Evolutionary conservation across 2,888 invertebrate genomes (phyloP), one percentile per base, ranked within the genome.

Genomic region (Adela reaumurella): DNA sequence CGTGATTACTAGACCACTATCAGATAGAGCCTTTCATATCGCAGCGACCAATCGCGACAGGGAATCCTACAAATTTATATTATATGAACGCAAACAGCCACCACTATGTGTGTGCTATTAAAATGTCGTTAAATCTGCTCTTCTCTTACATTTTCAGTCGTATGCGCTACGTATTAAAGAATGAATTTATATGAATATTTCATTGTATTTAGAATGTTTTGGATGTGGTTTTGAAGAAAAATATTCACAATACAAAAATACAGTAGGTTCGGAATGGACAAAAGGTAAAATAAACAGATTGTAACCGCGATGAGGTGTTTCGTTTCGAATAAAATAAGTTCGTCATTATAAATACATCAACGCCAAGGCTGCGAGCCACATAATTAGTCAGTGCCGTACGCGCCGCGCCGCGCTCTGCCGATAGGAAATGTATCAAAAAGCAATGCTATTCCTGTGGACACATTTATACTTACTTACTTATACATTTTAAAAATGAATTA

Each of bases 41-140:
- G 63, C 67, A 60, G 70, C 74, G 76, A 68, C 78, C 78, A 78
- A 78, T 78, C 77, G 77, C 65, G 72, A 70, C 72, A 70, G 70
- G 74, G 77, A 77, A 77, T 69, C 76, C 69, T 60, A 74, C 77
- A 78, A 8, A 35, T 35, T 35, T 4, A 35, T 35, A 35, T 14
- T 11, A 35, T 14, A 11, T 35, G 35, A 35, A 35, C 24, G 24
- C 14, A 35, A 35, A 35, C 8, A 35, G 11, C 35, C 35, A 35
- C 8, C 4, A 35, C 35, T 14, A 24, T 14, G 35, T 35, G 14
- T 11, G 35, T 11, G 77, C 77, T 77, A 78, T 78, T 78, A 78
- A 78, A 78, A 78, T 77, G 77, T 78, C 78, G 76, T 78, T 77
- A 78, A 77, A 72, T 68, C 55, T 4, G 5, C 4, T 24, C 8